phyloP scores from a whole-genome alignment of 1,140 invertebrate species.

The Trichonephila inaurata region DNA sequence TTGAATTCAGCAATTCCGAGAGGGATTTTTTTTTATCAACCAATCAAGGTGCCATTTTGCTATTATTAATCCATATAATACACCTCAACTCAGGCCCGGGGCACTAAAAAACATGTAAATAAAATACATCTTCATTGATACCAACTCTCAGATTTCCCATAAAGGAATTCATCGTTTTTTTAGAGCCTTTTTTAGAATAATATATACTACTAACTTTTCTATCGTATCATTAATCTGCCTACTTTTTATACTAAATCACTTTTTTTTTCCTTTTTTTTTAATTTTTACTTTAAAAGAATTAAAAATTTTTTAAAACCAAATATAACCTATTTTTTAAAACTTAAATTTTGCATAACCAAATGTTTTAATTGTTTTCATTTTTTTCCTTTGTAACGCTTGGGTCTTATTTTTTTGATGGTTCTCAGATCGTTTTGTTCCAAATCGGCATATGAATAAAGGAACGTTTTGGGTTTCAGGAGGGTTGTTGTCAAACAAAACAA shows the following conservation, averaged over 20 bases:
- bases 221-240: background rate
- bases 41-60: too few relatives aligned
- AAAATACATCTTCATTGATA: too few relatives aligned
- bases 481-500: slow-evolving; percentile 83
- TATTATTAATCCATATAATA: too few relatives aligned
- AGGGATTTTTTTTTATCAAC: too few relatives aligned
- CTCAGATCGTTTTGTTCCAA: slow-evolving; percentile 79
- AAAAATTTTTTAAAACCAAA: background rate
- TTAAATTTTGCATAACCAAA: background rate
- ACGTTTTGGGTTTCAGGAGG: slow-evolving; percentile 82
- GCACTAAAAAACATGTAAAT: too few relatives aligned
- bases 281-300: too few relatives aligned
- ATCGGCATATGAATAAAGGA: slow-evolving; percentile 85
- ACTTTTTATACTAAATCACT: background rate
- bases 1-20: too few relatives aligned
- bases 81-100: too few relatives aligned
- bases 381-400: slow-evolving; percentile 67
- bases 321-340: background rate
- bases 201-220: too few relatives aligned
- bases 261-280: background rate
- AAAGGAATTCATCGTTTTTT: too few relatives aligned
- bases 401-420: slow-evolving; percentile 75
- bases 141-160: too few relatives aligned
- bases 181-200: too few relatives aligned
- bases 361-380: background rate